These are phyloP conservation scores for Urocynchramus pylzowi DNA, from an alignment of 2,113 vertebrate genomes.

Conservation along the genomic window DNA sequence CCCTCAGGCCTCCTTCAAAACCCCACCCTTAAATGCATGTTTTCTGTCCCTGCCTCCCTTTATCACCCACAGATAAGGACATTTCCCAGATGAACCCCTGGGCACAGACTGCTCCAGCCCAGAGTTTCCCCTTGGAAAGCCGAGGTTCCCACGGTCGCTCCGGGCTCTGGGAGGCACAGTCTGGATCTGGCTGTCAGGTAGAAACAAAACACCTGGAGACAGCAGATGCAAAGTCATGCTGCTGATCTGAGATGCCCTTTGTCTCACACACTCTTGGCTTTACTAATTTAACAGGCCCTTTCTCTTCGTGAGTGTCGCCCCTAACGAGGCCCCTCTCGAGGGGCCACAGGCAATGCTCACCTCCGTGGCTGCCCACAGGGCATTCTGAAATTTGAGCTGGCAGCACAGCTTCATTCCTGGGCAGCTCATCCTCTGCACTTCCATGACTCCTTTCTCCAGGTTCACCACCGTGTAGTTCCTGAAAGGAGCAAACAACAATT, in stretches of 20 bases:
- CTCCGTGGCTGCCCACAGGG: slow-evolving; percentile 92
- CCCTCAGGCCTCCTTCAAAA: not conserved
- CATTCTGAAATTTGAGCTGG: slow-evolving; percentile 86
- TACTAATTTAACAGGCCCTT: not conserved
- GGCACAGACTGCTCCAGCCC: not conserved
- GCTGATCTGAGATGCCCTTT: not conserved
- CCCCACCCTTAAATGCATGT: not conserved
- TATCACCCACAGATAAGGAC: slow-evolving; percentile 8
- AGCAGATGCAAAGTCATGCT: not conserved
- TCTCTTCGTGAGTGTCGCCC: not conserved
- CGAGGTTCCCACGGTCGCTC: not conserved
- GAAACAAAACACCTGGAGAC: not conserved
- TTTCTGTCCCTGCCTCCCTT: slow-evolving; percentile 20
- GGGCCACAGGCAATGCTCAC: slow-evolving; percentile 39
- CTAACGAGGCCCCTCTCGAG: not conserved
- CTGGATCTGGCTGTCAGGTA: not conserved
- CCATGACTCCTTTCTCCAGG: slow-evolving; percentile 86
- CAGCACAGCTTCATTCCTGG: slow-evolving; percentile 86
- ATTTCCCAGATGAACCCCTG: not conserved
- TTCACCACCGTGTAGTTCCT: slow-evolving; percentile 96
- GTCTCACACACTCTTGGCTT: not conserved
- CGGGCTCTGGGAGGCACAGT: not conserved
- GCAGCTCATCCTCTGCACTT: slow-evolving; percentile 88
- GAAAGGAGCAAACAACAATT: not conserved
- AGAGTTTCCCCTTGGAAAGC: not conserved